Evolutionary conservation across 2,797 vertebrate species (phyloP).

Genomic region (Zenarchopterus dispar): DNA sequence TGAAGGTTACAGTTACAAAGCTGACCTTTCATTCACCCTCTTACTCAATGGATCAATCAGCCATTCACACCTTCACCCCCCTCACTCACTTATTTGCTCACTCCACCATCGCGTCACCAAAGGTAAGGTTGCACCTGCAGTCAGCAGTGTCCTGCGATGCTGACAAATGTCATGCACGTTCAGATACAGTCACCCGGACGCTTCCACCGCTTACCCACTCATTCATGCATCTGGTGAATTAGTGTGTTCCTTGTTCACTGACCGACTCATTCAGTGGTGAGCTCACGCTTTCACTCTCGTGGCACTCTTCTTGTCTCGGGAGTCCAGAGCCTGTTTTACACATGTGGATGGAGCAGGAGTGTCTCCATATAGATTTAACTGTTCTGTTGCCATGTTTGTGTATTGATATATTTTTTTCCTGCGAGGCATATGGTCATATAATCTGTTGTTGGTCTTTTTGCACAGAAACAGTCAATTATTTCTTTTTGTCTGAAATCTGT

Average conservation of each 20-base stretch:
- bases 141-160: background rate
- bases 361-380: conserved; percentile 1
- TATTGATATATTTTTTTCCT: no score
- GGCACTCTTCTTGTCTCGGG: background rate
- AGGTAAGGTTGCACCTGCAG: conserved; percentile 4
- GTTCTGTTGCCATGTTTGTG: background rate
- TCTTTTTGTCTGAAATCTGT: no score
- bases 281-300: conserved; percentile 12
- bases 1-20: conserved; percentile 64
- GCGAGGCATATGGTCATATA: no score
- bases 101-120: conserved; percentile 18
- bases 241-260: conserved; percentile 36
- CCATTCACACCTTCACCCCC: conserved; percentile 32
- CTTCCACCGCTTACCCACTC: conserved; percentile 15
- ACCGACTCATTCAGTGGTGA: conserved; percentile 30
- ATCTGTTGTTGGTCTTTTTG: no score
- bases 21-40: conserved; percentile 27
- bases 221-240: conserved; percentile 33
- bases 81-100: conserved; percentile 20
- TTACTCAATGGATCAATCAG: conserved; percentile 42
- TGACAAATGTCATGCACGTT: conserved; percentile 4
- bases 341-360: background rate
- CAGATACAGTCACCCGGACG: conserved; percentile 3
- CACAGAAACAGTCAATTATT: no score
- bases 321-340: conserved; percentile 7